Conservation (phyloP, 2,113 vertebrate species). For the Chloropsis cyanopogon region DNA sequence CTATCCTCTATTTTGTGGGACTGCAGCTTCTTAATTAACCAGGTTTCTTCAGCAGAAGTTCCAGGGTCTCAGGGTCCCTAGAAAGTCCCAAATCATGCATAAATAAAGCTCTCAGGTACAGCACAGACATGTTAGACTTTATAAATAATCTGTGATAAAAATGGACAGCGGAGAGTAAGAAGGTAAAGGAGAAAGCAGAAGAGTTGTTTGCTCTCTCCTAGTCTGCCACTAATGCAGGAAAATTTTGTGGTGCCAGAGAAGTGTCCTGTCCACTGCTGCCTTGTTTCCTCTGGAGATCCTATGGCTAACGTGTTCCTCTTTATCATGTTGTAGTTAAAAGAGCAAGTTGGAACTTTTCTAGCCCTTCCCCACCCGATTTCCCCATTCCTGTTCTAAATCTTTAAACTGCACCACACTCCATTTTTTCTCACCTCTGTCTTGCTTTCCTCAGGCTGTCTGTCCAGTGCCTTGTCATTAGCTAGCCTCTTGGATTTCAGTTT, state of each 20-base stretch:
- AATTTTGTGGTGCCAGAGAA: not conserved
- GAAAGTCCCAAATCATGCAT: not conserved
- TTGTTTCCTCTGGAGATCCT: not conserved
- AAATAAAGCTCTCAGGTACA: not conserved
- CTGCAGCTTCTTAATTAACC: not conserved
- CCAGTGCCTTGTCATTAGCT: not conserved
- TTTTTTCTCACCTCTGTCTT: not conserved
- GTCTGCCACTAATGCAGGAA: not conserved
- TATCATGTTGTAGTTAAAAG: not conserved
- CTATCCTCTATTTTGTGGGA: not conserved
- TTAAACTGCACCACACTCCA: not conserved
- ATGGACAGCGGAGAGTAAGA: not conserved
- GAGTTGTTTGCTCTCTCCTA: not conserved
- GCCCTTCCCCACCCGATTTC: not conserved
- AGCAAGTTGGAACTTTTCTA: not conserved
- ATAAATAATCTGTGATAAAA: not conserved
- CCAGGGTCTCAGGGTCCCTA: not conserved
- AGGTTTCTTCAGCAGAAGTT: not conserved
- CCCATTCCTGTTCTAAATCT: not conserved
- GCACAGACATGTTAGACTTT: not conserved
- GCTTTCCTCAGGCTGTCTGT: not conserved
- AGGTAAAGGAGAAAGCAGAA: not conserved
- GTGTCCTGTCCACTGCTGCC: not conserved
- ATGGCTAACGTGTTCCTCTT: not conserved
- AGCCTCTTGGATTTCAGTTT: not conserved